A percentile compares a stretch with the other conserved stretches of the same genome.
Evolutionary conservation across 1,140 invertebrate genomes (phyloP).

Genomic region (Drosophila pallidifrons): DNA sequence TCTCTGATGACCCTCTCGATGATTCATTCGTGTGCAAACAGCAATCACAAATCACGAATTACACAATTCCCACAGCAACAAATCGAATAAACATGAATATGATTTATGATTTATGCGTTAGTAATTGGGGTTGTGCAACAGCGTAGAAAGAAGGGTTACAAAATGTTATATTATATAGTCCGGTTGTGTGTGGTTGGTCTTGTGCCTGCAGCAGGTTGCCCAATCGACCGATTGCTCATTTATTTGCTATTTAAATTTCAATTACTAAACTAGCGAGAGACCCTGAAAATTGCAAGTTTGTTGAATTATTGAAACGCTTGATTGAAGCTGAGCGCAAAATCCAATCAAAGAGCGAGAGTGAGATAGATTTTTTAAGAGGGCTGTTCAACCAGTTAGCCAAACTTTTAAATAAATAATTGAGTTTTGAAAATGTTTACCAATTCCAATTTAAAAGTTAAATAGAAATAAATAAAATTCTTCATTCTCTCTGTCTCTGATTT

Average conservation of each 20-base stretch:
- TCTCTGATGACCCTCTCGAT: not conserved
- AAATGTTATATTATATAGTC: not conserved
- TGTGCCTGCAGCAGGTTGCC: not conserved
- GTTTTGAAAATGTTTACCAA: not conserved
- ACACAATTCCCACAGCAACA: slow-evolving; percentile 20
- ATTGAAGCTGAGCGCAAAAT: slow-evolving; percentile 69
- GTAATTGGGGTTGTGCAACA: not conserved
- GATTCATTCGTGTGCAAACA: slow-evolving; percentile 39
- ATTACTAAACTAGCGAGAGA: slow-evolving; percentile 46
- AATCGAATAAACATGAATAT: slow-evolving; percentile 41
- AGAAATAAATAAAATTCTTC: not conserved
- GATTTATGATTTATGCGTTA: slow-evolving; percentile 41
- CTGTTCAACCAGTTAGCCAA: not conserved
- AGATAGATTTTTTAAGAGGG: slow-evolving; percentile 38
- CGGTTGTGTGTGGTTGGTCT: too few relatives aligned
- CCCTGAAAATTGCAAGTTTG: slow-evolving; percentile 34
- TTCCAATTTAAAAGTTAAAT: slow-evolving; percentile 12
- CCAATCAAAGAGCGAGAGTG: slow-evolving; percentile 59
- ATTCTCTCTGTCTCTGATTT: not conserved
- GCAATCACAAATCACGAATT: slow-evolving; percentile 53
- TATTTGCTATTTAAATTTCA: slow-evolving; percentile 79
- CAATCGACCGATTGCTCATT: slow-evolving; percentile 41
- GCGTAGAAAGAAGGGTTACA: not conserved
- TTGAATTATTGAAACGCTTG: slow-evolving; percentile 76
- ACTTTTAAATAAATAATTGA: not conserved